A percentile compares a stretch with the other conserved stretches of the same genome.
phyloP scores from a whole-genome alignment of 2,113 vertebrate species.

The Bos javanicus region DNA sequence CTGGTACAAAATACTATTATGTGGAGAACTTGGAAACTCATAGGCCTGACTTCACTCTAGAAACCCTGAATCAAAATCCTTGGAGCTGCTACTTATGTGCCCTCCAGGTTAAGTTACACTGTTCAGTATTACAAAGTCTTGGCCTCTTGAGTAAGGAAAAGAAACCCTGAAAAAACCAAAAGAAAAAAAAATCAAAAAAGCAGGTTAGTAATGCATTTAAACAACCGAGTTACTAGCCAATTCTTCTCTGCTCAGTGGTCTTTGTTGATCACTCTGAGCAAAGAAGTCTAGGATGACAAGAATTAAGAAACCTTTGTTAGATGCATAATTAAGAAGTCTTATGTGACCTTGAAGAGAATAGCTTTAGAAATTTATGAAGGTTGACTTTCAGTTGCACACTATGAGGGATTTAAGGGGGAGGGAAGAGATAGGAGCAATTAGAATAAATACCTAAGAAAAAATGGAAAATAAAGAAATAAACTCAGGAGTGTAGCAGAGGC shows the following conservation, averaged over 20 bases:
- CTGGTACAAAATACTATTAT: background rate
- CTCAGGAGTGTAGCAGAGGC: background rate
- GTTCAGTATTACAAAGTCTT: background rate
- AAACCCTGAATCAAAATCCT: background rate
- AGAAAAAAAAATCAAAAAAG: background rate
- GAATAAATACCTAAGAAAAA: conserved; percentile 27
- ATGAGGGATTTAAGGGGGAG: background rate
- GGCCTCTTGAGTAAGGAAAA: background rate
- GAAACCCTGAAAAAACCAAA: background rate
- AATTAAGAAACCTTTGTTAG: background rate
- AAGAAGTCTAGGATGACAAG: background rate
- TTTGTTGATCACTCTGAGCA: background rate
- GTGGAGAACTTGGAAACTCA: background rate
- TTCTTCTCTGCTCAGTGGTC: conserved; percentile 35
- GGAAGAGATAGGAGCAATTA: background rate
- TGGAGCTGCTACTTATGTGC: background rate
- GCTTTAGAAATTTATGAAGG: conserved; percentile 19
- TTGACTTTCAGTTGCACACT: background rate
- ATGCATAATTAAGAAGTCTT: conserved; percentile 30
- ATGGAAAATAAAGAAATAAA: background rate
- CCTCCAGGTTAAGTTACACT: background rate
- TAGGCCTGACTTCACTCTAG: background rate
- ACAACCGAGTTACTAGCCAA: conserved; percentile 18
- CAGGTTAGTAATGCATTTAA: conserved; percentile 53
- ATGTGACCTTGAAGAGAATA: background rate